Evolutionary conservation across 2,888 invertebrate genomes (phyloP).

Genomic region (Callosobruchus maculatus): DNA sequence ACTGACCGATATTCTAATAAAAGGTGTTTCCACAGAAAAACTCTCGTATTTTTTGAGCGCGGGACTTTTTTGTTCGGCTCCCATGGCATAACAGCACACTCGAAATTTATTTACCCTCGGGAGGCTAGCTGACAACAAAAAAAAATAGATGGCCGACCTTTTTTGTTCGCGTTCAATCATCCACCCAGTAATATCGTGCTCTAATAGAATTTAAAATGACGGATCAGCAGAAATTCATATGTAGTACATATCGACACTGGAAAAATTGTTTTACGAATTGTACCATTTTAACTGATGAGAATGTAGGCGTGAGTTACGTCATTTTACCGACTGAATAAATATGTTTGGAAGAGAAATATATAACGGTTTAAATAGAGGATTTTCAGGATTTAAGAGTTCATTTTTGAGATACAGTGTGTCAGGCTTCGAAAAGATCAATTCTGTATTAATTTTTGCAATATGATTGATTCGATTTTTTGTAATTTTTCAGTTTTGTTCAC

Average conservation of each 20-base stretch:
- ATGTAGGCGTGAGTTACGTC: not conserved
- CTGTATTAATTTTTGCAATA: too few species aligned
- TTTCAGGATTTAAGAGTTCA: too few species aligned
- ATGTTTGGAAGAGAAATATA: too few species aligned
- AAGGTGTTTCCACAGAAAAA: not conserved
- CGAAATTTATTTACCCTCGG: not conserved
- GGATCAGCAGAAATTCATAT: not conserved
- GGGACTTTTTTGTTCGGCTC: not conserved
- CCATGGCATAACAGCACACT: not conserved
- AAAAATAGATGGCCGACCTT: not conserved
- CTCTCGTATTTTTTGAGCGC: not conserved
- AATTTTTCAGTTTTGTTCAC: too few species aligned
- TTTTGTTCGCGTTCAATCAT: not conserved
- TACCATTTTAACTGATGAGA: not conserved
- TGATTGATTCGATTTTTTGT: too few species aligned
- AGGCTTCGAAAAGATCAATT: too few species aligned
- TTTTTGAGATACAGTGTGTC: too few species aligned
- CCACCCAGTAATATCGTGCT: not conserved
- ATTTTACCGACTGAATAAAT: too few species aligned
- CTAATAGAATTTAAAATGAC: not conserved
- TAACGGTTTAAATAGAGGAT: too few species aligned
- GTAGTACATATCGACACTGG: not conserved
- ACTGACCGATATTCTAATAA: too few species aligned
- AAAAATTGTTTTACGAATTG: not conserved
- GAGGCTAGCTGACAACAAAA: not conserved